These are phyloP conservation scores for Hycleus phaleratus DNA, from an alignment of 1,140 invertebrate genomes.

Conservation along the genomic window DNA sequence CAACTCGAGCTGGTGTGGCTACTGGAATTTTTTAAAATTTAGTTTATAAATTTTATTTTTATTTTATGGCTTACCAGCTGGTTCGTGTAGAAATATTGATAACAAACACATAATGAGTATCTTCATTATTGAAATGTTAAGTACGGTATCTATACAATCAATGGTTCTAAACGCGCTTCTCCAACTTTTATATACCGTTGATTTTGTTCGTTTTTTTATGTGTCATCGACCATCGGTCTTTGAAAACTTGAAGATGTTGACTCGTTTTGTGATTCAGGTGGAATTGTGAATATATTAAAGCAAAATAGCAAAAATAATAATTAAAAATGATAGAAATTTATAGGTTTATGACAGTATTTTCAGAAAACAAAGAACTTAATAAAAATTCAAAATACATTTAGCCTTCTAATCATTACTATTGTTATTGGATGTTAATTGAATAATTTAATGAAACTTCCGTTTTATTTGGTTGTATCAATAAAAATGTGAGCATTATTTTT, in stretches of 20 bases:
- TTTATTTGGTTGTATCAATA: not conserved
- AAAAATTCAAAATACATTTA: too few species aligned
- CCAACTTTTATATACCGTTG: constrained; percentile 10
- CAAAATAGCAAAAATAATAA: not conserved
- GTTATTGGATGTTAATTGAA: not conserved
- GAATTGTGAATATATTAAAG: not conserved
- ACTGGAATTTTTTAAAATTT: not conserved
- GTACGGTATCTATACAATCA: not conserved
- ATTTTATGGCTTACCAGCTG: not conserved
- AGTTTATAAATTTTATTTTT: not conserved
- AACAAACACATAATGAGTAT: not conserved
- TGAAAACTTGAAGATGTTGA: constrained; percentile 5
- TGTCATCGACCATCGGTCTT: constrained; percentile 10
- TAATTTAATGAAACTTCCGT: not conserved
- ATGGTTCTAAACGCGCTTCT: constrained; percentile 5
- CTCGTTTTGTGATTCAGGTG: not conserved
- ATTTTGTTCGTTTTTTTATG: constrained; percentile 12
- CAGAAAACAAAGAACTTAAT: too few species aligned
- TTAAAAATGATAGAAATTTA: not conserved
- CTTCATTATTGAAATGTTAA: not conserved
- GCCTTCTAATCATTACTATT: too few species aligned
- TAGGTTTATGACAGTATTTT: not conserved
- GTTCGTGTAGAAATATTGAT: not conserved
- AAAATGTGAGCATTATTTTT: not conserved
- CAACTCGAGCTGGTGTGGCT: constrained; percentile 51